phyloP scores from a whole-genome alignment of 35 echinoderm and acorn worm species.

The Apostichopus parvimensis region DNA sequence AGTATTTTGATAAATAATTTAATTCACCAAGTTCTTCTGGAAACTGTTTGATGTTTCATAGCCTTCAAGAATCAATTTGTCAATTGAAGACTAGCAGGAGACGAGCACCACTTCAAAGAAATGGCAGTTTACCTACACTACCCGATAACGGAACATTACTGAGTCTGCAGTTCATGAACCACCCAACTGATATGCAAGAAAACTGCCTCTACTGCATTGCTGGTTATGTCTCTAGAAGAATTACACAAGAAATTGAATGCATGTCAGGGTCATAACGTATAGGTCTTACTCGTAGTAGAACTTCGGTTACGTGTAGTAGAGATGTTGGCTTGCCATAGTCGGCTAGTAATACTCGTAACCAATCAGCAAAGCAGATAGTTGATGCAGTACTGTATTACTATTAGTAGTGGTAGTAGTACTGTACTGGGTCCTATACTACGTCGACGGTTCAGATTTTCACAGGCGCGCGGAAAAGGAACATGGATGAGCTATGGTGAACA shows the following conservation, averaged over 20 bases:
- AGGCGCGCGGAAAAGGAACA: too few relatives aligned
- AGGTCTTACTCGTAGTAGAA: too few relatives aligned
- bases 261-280: not conserved
- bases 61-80: constrained; percentile 34
- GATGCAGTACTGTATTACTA: too few relatives aligned
- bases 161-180: constrained; percentile 2
- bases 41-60: constrained; percentile 25
- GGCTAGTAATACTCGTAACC: too few relatives aligned
- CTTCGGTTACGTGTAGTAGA: too few relatives aligned
- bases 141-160: not conserved
- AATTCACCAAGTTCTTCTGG: not conserved
- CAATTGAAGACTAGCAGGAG: not conserved
- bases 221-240: constrained; percentile 27
- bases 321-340: too few relatives aligned
- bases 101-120: not conserved
- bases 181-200: constrained; percentile 3
- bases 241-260: constrained; percentile 19
- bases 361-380: too few relatives aligned
- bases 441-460: too few relatives aligned
- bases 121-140: not conserved
- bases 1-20: constrained; percentile 41
- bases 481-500: too few relatives aligned
- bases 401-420: too few relatives aligned
- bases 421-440: too few relatives aligned
- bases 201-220: constrained; percentile 26